Conservation (phyloP, 2,797 vertebrate genomes). For the Scyliorhinus canicula region DNA sequence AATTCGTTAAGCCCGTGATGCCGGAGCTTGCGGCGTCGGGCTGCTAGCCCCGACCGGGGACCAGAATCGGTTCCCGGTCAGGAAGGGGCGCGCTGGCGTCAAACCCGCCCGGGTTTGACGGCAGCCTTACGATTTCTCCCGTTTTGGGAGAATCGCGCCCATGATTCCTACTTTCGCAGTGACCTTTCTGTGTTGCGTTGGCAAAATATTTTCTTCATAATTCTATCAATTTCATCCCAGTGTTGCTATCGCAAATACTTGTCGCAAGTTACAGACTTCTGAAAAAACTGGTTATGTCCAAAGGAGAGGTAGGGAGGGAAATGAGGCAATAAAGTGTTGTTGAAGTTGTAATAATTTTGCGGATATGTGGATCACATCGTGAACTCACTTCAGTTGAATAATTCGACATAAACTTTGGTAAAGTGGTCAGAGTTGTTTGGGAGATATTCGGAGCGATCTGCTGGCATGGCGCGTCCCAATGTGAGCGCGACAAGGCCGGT, state of each 20-base stretch:
- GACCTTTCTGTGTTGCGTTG: neutral
- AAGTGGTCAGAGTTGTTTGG: neutral
- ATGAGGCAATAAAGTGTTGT: slow-evolving; percentile 36
- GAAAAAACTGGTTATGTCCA: neutral
- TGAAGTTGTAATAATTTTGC: slow-evolving; percentile 44
- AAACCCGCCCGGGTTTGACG: too few species aligned
- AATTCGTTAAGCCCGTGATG: too few species aligned
- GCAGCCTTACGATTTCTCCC: too few species aligned
- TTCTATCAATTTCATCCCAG: neutral
- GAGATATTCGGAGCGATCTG: neutral
- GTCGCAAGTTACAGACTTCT: neutral
- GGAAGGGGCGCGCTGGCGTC: too few species aligned
- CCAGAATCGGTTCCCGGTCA: too few species aligned
- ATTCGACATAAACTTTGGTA: neutral
- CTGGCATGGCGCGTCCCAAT: too few species aligned
- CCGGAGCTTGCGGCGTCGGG: too few species aligned
- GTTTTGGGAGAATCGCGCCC: too few species aligned
- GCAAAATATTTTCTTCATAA: neutral
- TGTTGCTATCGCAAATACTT: neutral
- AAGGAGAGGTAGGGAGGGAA: neutral
- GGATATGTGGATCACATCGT: neutral
- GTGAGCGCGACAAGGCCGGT: too few species aligned
- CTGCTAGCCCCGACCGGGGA: too few species aligned
- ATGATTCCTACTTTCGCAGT: neutral
- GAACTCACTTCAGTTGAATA: neutral